phyloP scores from a whole-genome alignment of 2,888 invertebrate genomes.

The Nysson spinosus region DNA sequence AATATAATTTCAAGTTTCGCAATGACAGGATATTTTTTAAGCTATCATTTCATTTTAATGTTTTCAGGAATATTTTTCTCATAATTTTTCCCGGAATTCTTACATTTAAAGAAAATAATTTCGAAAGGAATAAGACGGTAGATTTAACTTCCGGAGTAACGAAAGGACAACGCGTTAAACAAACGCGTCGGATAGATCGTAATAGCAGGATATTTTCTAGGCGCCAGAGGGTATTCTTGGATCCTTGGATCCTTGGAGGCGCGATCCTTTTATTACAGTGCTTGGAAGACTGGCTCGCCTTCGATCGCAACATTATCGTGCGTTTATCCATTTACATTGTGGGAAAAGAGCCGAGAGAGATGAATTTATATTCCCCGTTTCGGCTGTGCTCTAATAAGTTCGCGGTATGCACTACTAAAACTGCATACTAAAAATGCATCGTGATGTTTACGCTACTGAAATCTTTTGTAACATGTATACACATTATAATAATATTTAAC shows the following conservation, averaged over 20 bases:
- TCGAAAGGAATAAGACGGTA: neutral
- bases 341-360: constrained; percentile 30
- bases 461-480: too few relatives aligned
- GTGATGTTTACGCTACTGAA: too few relatives aligned
- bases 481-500: too few relatives aligned
- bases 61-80: too few relatives aligned
- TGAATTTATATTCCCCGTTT: constrained; percentile 39
- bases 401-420: constrained; percentile 27
- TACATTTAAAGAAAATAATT: too few relatives aligned
- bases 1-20: too few relatives aligned
- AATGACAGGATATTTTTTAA: too few relatives aligned
- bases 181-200: neutral
- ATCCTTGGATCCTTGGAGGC: constrained; percentile 24
- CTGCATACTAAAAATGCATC: too few relatives aligned
- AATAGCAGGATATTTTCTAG: constrained; percentile 9
- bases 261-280: constrained; percentile 14
- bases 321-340: constrained; percentile 16
- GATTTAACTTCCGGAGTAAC: neutral
- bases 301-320: constrained; percentile 21
- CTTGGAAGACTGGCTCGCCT: constrained; percentile 32
- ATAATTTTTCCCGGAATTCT: too few relatives aligned
- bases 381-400: constrained; percentile 51
- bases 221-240: constrained; percentile 34
- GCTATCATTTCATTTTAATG: too few relatives aligned
- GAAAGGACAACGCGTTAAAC: neutral